These are phyloP conservation scores for Chiroxiphia lanceolata DNA, from an alignment of 2,797 vertebrate genomes.

Conservation along the genomic window DNA sequence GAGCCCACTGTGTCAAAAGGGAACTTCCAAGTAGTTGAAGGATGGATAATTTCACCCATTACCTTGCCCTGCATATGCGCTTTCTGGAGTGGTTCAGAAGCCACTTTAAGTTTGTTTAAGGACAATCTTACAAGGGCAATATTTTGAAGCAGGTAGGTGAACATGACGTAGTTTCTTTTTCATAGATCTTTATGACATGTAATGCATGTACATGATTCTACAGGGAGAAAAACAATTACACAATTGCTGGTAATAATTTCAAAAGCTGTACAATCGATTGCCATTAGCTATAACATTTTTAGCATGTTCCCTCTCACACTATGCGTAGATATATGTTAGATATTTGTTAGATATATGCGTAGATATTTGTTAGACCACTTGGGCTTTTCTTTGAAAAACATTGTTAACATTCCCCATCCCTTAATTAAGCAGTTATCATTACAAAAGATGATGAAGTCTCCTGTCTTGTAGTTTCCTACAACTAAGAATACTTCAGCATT, in stretches of 20 bases:
- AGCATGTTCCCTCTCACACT: neutral
- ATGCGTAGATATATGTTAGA: rapidly evolving
- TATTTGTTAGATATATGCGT: too few species aligned
- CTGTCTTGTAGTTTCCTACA: neutral
- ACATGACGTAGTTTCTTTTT: neutral
- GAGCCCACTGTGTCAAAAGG: neutral
- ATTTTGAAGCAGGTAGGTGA: neutral
- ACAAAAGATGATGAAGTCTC: neutral
- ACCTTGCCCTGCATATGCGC: neutral
- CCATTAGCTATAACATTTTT: neutral
- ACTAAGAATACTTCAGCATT: neutral
- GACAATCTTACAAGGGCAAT: neutral
- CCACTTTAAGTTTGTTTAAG: neutral
- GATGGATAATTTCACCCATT: neutral
- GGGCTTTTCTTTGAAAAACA: neutral
- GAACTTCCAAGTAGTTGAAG: neutral
- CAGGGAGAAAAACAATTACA: neutral
- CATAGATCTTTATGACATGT: neutral
- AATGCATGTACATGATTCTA: neutral
- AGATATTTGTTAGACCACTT: neutral
- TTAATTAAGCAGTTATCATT: neutral
- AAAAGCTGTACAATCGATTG: neutral
- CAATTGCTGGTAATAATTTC: neutral
- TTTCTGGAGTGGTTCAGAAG: neutral
- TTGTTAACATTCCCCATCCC: neutral